phyloP scores from a whole-genome alignment of 1,140 invertebrate species.

The Drosophila pachea region DNA sequence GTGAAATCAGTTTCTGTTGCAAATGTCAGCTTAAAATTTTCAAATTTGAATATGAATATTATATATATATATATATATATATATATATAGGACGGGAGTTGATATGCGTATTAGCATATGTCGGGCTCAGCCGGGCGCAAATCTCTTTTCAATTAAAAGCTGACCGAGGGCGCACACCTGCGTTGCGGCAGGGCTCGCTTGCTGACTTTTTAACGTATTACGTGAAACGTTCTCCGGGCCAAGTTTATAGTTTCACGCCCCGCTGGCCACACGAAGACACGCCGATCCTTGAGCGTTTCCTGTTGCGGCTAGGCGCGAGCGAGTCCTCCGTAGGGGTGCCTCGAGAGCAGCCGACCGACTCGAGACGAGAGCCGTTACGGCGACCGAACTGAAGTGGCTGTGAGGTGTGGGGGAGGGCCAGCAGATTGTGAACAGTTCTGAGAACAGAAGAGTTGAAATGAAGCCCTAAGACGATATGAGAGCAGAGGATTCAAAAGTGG shows the following conservation, averaged over 20 bases:
- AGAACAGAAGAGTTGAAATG: no score
- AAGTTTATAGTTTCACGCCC: background rate
- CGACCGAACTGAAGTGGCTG: no score
- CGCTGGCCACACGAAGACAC: background rate
- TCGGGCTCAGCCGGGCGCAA: background rate
- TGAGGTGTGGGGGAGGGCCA: no score
- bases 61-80: background rate
- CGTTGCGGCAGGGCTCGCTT: background rate
- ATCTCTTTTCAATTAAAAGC: conserved; percentile 2
- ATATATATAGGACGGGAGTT: background rate
- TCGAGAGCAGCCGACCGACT: background rate
- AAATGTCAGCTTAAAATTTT: conserved; percentile 66
- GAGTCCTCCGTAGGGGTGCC: background rate
- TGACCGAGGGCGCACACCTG: background rate
- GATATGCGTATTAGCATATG: background rate
- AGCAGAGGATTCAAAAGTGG: no score
- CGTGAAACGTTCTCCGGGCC: background rate
- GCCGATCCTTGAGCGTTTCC: background rate
- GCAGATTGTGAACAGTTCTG: no score
- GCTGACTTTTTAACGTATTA: conserved; percentile 1
- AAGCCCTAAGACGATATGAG: no score
- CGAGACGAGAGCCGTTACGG: no score
- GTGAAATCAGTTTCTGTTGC: background rate
- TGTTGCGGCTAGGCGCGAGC: no score
- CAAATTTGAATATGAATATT: conserved; percentile 40